phyloP scores from a whole-genome alignment of 2,888 invertebrate genomes.

The Cataglyphis altisquamis region DNA sequence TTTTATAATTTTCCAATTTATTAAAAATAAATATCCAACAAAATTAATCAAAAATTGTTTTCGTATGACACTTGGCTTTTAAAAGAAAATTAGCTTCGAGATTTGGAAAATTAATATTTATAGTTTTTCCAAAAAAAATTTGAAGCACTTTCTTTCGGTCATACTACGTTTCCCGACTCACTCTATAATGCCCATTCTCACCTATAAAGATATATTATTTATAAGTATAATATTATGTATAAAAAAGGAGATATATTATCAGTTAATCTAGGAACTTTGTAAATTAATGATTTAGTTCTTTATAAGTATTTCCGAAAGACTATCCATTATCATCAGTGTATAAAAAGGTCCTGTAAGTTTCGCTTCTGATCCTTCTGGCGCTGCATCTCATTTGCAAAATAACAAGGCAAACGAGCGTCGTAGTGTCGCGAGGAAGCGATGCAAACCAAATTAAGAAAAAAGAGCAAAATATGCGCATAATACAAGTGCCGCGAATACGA shows the following conservation, averaged over 20 bases:
- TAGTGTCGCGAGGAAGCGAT: slow-evolving; percentile 38
- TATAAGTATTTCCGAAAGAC: neutral
- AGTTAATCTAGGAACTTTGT: slow-evolving; percentile 1
- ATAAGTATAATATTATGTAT: no score
- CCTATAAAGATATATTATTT: neutral
- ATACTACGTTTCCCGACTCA: neutral
- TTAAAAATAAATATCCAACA: neutral
- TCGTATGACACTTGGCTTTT: neutral
- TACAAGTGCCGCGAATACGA: slow-evolving; percentile 58
- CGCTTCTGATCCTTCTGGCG: slow-evolving; percentile 17
- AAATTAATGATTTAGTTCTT: slow-evolving; percentile 18
- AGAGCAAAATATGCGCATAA: neutral
- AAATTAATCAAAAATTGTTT: neutral
- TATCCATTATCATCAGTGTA: slow-evolving; percentile 17
- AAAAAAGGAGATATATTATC: no score
- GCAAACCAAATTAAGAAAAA: slow-evolving; percentile 45
- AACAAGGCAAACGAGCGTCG: slow-evolving; percentile 34
- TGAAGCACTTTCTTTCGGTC: neutral
- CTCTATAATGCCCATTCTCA: neutral
- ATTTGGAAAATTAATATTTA: neutral
- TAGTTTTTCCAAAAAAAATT: neutral
- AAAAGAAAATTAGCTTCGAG: neutral
- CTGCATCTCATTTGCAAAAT: slow-evolving; percentile 53
- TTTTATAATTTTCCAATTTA: neutral
- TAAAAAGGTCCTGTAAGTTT: slow-evolving; percentile 32